These are phyloP conservation scores for Mesembrinibis cayennensis DNA, from an alignment of 2,113 vertebrate genomes.

Conservation along the genomic window DNA sequence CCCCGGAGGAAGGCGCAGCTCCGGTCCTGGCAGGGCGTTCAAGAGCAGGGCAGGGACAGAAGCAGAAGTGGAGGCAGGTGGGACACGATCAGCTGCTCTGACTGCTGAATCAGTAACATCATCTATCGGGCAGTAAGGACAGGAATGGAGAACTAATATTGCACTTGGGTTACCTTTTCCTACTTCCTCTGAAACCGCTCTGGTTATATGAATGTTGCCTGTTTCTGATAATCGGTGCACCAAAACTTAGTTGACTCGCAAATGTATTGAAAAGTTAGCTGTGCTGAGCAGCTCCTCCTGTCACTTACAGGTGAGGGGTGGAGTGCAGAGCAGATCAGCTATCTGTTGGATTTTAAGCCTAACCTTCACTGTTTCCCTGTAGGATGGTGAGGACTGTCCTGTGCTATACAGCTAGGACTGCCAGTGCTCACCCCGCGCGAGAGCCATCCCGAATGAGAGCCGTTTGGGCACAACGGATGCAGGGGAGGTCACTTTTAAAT, in stretches of 20 bases:
- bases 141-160: neutral
- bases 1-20: neutral
- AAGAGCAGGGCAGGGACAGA: neutral
- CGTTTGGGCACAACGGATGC: neutral
- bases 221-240: neutral
- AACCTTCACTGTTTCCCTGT: neutral
- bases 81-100: neutral
- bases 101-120: neutral
- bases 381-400: neutral
- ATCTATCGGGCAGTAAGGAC: neutral
- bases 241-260: neutral
- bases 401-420: neutral
- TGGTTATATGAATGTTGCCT: neutral
- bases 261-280: neutral
- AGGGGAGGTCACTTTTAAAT: neutral
- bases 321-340: neutral
- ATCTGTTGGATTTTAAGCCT: neutral
- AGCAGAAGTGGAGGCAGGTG: neutral
- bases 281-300: neutral
- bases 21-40: neutral
- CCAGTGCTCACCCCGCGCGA: neutral
- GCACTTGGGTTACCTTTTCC: neutral
- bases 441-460: neutral
- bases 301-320: neutral
- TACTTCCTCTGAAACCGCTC: fast-evolving